Percentiles rank a stretch among this genome's conserved stretches.
Conservation (phyloP, 2,113 vertebrate species). For the Pollachius pollachius region DNA sequence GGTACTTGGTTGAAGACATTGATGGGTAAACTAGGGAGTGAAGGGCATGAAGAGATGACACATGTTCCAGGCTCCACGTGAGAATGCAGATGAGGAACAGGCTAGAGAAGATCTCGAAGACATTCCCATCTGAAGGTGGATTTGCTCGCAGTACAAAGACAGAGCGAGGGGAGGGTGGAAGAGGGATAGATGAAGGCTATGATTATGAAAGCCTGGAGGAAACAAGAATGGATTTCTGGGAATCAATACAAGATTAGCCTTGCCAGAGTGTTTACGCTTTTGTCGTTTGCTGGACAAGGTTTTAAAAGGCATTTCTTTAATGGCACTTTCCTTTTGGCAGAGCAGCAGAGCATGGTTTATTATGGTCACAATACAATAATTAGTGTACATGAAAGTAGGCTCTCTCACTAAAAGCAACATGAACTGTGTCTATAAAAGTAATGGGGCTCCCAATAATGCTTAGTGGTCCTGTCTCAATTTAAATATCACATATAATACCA, state of each 20-base stretch:
- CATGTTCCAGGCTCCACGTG: no score
- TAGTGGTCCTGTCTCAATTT: neutral
- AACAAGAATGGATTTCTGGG: constrained; percentile 29
- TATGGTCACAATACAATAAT: no score
- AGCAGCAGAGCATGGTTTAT: no score
- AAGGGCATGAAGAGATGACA: no score
- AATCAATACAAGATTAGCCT: constrained; percentile 38
- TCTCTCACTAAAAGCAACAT: no score
- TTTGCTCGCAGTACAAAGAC: constrained; percentile 9
- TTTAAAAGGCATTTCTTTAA: constrained; percentile 43
- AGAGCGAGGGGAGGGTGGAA: neutral
- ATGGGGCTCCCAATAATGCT: no score
- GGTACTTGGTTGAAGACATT: no score
- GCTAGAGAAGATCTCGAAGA: no score
- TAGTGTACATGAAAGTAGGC: no score
- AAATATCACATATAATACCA: neutral
- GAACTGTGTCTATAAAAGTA: no score
- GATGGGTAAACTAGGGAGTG: no score
- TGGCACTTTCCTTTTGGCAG: constrained; percentile 30
- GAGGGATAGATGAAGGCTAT: neutral
- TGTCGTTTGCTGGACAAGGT: constrained; percentile 34
- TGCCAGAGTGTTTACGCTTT: constrained; percentile 27
- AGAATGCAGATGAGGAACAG: no score
- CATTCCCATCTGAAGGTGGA: neutral
- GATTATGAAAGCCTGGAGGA: constrained; percentile 28